Conservation (phyloP, 1,140 invertebrate genomes). For the Drosophila mauritiana region DNA sequence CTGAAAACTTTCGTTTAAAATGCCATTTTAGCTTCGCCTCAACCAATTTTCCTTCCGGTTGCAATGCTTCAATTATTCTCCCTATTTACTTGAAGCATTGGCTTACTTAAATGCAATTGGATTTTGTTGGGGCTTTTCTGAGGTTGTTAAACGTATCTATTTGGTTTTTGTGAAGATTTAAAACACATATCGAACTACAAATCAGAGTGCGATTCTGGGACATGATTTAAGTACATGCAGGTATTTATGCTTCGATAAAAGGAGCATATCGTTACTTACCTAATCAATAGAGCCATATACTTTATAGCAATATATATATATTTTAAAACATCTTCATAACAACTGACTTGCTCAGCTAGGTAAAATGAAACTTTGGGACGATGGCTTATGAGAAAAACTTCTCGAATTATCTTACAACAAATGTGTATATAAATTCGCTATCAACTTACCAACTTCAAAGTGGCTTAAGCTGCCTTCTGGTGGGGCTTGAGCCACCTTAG, state of each 20-base stretch:
- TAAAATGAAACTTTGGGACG: not conserved
- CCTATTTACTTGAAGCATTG: conserved; percentile 26
- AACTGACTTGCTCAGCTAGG: conserved; percentile 12
- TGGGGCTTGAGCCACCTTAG: conserved; percentile 37
- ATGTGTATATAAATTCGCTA: conserved; percentile 41
- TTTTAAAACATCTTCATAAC: not conserved
- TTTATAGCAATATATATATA: too few relatives aligned
- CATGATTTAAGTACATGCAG: not conserved
- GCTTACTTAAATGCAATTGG: conserved; percentile 32
- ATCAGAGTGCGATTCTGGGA: not conserved
- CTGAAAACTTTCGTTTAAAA: conserved; percentile 47
- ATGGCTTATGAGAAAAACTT: conserved; percentile 23
- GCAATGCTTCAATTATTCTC: conserved; percentile 31
- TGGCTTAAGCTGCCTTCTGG: conserved; percentile 34
- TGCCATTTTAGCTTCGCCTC: conserved; percentile 35
- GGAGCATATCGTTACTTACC: too few relatives aligned
- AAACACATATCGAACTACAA: not conserved
- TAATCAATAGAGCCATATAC: too few relatives aligned
- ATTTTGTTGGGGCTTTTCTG: conserved; percentile 11
- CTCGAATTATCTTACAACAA: conserved; percentile 19
- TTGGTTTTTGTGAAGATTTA: conserved; percentile 10
- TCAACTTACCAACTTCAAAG: conserved; percentile 50
- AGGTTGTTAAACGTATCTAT: conserved; percentile 4
- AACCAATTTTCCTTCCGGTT: conserved; percentile 32
- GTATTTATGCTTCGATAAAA: not conserved